A percentile compares a stretch with the other conserved stretches of the same genome.
These are phyloP conservation scores for Dendropsophus ebraccatus DNA, from an alignment of 2,113 vertebrate genomes.

Conservation along the genomic window DNA sequence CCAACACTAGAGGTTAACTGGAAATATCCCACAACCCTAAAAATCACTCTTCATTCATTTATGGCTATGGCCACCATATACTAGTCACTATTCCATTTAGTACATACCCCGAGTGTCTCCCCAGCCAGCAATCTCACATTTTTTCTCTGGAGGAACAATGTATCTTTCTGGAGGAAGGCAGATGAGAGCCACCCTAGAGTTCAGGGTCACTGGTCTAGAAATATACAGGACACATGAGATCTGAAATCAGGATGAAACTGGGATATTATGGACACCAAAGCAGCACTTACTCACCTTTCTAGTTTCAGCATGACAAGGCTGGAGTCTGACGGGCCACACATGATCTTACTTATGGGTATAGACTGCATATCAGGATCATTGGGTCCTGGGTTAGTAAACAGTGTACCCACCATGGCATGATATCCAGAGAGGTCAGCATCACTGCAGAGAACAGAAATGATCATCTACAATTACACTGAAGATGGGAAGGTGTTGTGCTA, in stretches of 20 bases:
- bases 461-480: too few relatives aligned
- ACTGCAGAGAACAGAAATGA: constrained; percentile 66
- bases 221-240: not conserved
- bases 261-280: too few relatives aligned
- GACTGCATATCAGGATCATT: constrained; percentile 80
- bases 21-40: not conserved
- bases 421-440: constrained; percentile 84
- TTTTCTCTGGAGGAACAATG: constrained; percentile 79
- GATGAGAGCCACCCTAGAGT: constrained; percentile 86
- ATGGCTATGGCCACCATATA: not conserved
- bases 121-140: constrained; percentile 94
- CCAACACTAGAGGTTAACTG: not conserved
- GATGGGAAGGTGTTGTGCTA: too few relatives aligned
- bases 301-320: constrained; percentile 92
- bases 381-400: constrained; percentile 81
- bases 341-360: constrained; percentile 79
- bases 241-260: too few relatives aligned
- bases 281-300: constrained; percentile 73
- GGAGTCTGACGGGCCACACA: constrained; percentile 89
- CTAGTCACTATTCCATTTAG: not conserved
- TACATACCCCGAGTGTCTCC: constrained; percentile 87
- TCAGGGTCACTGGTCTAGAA: constrained; percentile 80
- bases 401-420: constrained; percentile 85
- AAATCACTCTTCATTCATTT: not conserved
- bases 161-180: constrained; percentile 91